These are phyloP conservation scores for Nibea albiflora DNA, from an alignment of 2,113 vertebrate genomes.

Conservation along the genomic window DNA sequence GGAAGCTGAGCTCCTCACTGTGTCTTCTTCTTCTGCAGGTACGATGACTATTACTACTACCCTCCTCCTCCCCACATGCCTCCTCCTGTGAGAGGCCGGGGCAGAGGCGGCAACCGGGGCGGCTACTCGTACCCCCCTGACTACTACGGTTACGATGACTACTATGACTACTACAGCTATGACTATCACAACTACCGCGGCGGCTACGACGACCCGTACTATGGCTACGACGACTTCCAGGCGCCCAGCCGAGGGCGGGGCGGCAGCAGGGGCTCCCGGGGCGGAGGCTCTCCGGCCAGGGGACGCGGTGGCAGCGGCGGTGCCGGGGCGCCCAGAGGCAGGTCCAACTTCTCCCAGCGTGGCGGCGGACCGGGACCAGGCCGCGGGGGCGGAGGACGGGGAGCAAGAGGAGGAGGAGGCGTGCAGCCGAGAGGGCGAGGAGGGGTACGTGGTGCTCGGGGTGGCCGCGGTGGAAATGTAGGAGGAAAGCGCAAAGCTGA, in stretches of 20 bases:
- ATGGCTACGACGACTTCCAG: constrained; percentile 98
- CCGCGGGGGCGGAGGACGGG: constrained; percentile 92
- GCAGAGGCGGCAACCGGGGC: constrained; percentile 91
- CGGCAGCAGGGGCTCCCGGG: constrained; percentile 85
- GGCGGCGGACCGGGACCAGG: constrained; percentile 92
- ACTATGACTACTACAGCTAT: constrained; percentile 99
- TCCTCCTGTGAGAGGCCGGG: constrained; percentile 92
- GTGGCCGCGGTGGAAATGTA: constrained; percentile 99
- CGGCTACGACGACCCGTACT: constrained; percentile 99
- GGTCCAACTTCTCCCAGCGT: constrained; percentile 94
- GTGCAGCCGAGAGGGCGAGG: constrained; percentile 96
- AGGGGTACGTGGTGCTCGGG: constrained; percentile 99
- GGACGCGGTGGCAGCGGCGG: constrained; percentile 92
- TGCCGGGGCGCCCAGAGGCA: constrained; percentile 90
- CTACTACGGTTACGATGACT: constrained; percentile 98
- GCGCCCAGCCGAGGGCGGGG: constrained; percentile 92
- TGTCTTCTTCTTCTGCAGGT: constrained; percentile 80
- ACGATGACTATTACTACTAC: constrained; percentile 99
- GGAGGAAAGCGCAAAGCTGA: constrained; percentile 99
- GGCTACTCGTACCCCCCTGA: constrained; percentile 95
- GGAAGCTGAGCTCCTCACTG: background rate
- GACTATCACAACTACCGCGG: constrained; percentile 99
- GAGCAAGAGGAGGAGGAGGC: constrained; percentile 96
- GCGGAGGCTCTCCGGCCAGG: constrained; percentile 91
- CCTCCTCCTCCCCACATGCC: constrained; percentile 94